Evolutionary conservation across 2,888 invertebrate species (phyloP).

Genomic region (Cataglyphis cursor): DNA sequence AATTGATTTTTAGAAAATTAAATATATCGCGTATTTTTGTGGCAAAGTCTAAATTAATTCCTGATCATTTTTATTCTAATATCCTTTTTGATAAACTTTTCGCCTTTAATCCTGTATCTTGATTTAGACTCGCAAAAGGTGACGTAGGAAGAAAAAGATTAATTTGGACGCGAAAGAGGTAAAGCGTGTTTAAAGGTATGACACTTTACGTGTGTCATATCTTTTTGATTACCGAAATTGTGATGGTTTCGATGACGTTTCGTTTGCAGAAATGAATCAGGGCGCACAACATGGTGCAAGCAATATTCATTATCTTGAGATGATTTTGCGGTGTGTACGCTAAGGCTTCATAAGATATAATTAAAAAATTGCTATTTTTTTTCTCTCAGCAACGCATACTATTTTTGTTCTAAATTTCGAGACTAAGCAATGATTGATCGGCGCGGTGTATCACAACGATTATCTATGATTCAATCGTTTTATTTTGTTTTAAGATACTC

Average conservation of each 20-base stretch:
- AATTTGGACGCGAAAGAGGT: not conserved
- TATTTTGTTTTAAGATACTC: not conserved
- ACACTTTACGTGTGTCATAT: not conserved
- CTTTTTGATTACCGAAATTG: constrained; percentile 34
- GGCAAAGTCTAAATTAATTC: not conserved
- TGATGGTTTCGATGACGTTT: constrained; percentile 56
- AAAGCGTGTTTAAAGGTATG: not conserved
- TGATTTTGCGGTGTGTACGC: constrained; percentile 20
- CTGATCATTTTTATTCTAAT: not conserved
- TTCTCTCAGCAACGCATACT: not conserved
- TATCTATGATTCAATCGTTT: constrained; percentile 1
- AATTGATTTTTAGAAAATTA: not conserved
- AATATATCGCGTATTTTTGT: not conserved
- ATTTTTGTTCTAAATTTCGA: not conserved
- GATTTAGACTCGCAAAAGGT: not conserved
- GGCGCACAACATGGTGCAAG: constrained; percentile 58
- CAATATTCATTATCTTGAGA: constrained; percentile 19
- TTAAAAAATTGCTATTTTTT: not conserved
- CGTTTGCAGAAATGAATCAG: constrained; percentile 74
- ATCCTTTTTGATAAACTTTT: not conserved
- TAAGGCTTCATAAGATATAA: not conserved
- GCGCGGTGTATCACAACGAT: not conserved
- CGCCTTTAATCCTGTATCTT: not conserved
- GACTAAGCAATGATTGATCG: constrained; percentile 14
- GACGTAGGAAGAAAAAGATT: not conserved